Evolutionary conservation across 1,140 invertebrate species (phyloP), one percentile per base, ranked within the genome.

Genomic region (Diorhabda carinulata): DNA sequence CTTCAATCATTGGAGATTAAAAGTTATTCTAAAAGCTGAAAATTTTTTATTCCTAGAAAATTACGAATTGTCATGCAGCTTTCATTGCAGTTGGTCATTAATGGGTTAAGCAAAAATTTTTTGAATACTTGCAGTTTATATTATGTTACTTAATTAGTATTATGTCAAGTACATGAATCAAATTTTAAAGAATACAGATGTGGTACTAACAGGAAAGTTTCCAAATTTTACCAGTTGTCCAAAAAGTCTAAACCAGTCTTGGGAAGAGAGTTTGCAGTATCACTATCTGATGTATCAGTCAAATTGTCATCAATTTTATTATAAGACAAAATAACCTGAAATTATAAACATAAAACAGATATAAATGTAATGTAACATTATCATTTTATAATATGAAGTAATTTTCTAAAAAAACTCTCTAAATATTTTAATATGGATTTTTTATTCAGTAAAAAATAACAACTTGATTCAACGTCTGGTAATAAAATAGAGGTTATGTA

Each of bases 221-320:
- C 9, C 43, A 5, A 43, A 47, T 25, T 60, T 56, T 87, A 89
- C 87, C 87, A 89, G 76, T 89, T 91, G 80, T 91, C 90, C 64
- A 91, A 82, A 78, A 91, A 91, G 76, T 91, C 89, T 71, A 89
- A 87, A 56, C 90, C 90, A 71, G 89, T 91, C 82, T 91, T 91
- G 80, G 89, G 89, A 70, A 78, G 58, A 43, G 58, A 63, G 57
- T 68, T 71, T 10, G 43, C 47, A 7, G 61, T 43, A 43, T 62
- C 41, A 43, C 43, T 62, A 7, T 43, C 65, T 40, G 65, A 42
- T 9, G 41, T 5, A 3, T 45, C 41, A 25, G 8, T 25, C 25
- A 25, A 25, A 25, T 25, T 25, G 25, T 25, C 25, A 25, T 25
- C 25, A 25, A 41, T 57, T 8, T 71, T 52, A 44, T 63, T 45